Evolutionary conservation across 2,797 vertebrate genomes (phyloP), one percentile per base, ranked within the genome.

Genomic region (Neosalanx taihuensis): DNA sequence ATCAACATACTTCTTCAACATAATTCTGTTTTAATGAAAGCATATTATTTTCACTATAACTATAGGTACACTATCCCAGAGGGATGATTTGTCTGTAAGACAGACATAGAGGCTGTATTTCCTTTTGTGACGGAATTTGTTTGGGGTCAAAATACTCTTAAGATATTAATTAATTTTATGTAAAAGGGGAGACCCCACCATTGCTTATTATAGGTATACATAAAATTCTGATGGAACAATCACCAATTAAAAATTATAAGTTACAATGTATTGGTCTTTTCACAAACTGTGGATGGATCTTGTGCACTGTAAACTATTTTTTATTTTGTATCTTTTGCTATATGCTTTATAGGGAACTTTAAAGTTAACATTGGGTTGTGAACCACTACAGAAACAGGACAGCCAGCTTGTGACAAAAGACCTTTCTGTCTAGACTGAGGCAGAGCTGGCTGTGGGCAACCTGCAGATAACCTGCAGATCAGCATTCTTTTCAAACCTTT

Each of bases 401-500:
- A 56, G 51, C 17, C 33, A 64, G 35, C 10, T 64, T 20, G n/a
- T 41, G 12, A 64, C 33, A 41, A 23, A 23, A 46, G n/a, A 33
- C 33, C 70, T 20, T 10, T 71, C 46, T 30, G 31, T 57, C 70
- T 26, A 20, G 26, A n/a, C 62, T 26, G 35, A 23, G 46, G 30
- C 61, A 56, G 5, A 53, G 51, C 41, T 10, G n/a, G 61, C 51
- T 64, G 35, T 64, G 70, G 33, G 57, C 26, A 59, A 63, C 69
- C 77, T 72, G 71, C 58, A 59, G 75, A 85, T 83, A 83, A 26
- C 23, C 23, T 26, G 23, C 23, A 79, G 77, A 72, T 58, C 33
- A 63, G 18, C 63, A 72, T 67, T 66, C 67, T 23, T 64, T 35
- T 76, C 69, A 71, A 72, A 70, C 70, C 70, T 67, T 63, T 15